phyloP scores from a whole-genome alignment of 2,888 invertebrate genomes.

The Drosophila eohydei region DNA sequence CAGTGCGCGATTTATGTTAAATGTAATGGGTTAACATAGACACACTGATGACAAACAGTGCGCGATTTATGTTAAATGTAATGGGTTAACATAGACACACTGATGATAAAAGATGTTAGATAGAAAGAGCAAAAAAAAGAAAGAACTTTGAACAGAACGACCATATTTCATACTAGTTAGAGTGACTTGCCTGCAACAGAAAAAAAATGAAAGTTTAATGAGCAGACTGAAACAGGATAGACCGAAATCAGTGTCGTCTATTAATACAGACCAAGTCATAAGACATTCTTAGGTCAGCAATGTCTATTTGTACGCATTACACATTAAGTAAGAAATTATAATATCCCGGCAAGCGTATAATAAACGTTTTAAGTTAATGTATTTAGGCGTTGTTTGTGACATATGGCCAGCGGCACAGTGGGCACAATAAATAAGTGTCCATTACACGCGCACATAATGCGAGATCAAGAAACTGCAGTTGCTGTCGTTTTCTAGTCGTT shows the following conservation, averaged over 20 bases:
- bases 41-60: not conserved
- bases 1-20: too few relatives aligned
- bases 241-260: not conserved
- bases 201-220: too few relatives aligned
- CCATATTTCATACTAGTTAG: too few relatives aligned
- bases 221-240: not conserved
- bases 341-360: not conserved
- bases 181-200: too few relatives aligned
- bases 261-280: not conserved
- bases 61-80: too few relatives aligned
- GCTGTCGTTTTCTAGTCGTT: constrained; percentile 14
- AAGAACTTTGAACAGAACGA: too few relatives aligned
- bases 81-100: too few relatives aligned
- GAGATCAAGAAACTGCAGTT: constrained; percentile 53
- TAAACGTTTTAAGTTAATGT: constrained; percentile 11
- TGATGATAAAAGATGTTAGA: too few relatives aligned
- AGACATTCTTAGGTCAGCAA: too few relatives aligned
- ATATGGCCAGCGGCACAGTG: constrained; percentile 29
- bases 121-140: too few relatives aligned
- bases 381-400: constrained; percentile 18
- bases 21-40: not conserved
- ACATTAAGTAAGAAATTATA: not conserved
- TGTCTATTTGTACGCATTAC: not conserved
- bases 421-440: constrained; percentile 33
- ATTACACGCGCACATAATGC: constrained; percentile 34